These are phyloP conservation scores for Anticlea derivata DNA, from an alignment of 2,888 invertebrate genomes.

Conservation along the genomic window DNA sequence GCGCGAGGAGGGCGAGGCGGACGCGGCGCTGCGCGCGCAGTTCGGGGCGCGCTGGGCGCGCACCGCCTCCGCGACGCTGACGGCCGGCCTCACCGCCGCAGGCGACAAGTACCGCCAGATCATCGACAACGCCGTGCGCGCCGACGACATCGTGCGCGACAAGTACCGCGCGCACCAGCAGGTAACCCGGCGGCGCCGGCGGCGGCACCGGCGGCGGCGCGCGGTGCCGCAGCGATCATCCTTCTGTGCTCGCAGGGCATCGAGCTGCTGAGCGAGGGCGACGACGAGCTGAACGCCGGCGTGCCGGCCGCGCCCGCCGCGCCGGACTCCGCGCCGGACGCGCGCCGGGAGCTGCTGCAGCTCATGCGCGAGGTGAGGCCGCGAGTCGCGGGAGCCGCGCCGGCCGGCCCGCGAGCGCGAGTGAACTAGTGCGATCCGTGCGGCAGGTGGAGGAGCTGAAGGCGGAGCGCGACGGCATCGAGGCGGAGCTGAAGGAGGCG, in stretches of 20 bases:
- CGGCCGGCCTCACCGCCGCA: slow-evolving; percentile 94
- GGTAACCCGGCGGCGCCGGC: too few species aligned
- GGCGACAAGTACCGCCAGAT: slow-evolving; percentile 96
- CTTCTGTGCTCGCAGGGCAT: slow-evolving; percentile 85
- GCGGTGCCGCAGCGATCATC: background rate
- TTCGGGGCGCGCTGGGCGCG: slow-evolving; percentile 97
- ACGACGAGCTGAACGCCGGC: slow-evolving; percentile 86
- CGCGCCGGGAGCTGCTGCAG: slow-evolving; percentile 86
- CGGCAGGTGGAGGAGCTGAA: slow-evolving; percentile 92
- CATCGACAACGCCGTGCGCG: slow-evolving; percentile 93
- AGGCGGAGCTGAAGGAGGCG: slow-evolving; percentile 87
- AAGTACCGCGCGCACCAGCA: slow-evolving; percentile 91
- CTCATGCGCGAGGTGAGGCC: slow-evolving; percentile 90
- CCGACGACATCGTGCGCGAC: slow-evolving; percentile 92
- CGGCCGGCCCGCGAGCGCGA: background rate
- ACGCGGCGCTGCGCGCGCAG: slow-evolving; percentile 93
- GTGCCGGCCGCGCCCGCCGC: slow-evolving; percentile 86
- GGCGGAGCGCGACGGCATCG: slow-evolving; percentile 91
- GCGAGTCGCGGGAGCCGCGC: slow-evolving; percentile 83
- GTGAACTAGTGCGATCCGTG: background rate
- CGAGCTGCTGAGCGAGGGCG: slow-evolving; percentile 90
- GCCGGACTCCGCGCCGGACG: slow-evolving; percentile 65
- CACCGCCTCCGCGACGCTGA: slow-evolving; percentile 93
- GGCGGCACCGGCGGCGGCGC: too few species aligned
- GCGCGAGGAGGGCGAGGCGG: slow-evolving; percentile 95